Evolutionary conservation across 2,797 vertebrate genomes (phyloP).

Genomic region (Tachyglossus aculeatus): DNA sequence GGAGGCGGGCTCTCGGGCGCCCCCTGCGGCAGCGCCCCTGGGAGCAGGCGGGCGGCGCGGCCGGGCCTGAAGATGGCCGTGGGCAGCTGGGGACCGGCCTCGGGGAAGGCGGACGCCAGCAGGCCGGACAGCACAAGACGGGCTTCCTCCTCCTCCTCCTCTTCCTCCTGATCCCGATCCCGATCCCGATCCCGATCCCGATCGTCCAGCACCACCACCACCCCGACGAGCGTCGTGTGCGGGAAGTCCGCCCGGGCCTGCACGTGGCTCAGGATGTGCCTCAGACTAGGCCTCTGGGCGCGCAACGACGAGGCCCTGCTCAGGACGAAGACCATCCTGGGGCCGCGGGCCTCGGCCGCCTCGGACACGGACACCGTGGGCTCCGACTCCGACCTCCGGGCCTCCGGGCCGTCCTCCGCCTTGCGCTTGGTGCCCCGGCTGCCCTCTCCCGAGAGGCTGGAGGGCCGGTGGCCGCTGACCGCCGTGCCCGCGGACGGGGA

Average conservation of each 20-base stretch:
- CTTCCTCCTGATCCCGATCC: background rate
- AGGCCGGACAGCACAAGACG: constrained; percentile 34
- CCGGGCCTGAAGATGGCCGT: constrained; percentile 43
- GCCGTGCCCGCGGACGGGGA: too few relatives aligned
- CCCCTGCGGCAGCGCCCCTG: background rate
- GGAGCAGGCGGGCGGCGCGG: constrained; percentile 4
- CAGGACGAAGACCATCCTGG: constrained; percentile 54
- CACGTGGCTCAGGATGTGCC: constrained; percentile 60
- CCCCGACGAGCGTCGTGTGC: constrained; percentile 43
- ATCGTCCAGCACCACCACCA: background rate
- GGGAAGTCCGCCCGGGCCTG: constrained; percentile 17
- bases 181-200: constrained; percentile 8
- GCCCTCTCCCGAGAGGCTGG: background rate
- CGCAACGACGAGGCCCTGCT: constrained; percentile 7
- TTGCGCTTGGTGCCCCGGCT: background rate
- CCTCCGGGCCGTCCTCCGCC: too few relatives aligned
- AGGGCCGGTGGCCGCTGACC: too few relatives aligned
- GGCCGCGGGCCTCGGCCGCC: background rate
- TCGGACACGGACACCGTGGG: background rate
- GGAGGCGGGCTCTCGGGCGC: constrained; percentile 41
- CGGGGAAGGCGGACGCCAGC: constrained; percentile 27
- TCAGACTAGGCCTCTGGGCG: constrained; percentile 16
- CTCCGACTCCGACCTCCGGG: too few relatives aligned
- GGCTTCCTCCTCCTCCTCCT: background rate
- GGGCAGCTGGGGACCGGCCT: background rate